A percentile compares a stretch with the other conserved stretches of the same genome.
Conservation (phyloP, 2,113 vertebrate genomes). For the Crotalus tigris region DNA sequence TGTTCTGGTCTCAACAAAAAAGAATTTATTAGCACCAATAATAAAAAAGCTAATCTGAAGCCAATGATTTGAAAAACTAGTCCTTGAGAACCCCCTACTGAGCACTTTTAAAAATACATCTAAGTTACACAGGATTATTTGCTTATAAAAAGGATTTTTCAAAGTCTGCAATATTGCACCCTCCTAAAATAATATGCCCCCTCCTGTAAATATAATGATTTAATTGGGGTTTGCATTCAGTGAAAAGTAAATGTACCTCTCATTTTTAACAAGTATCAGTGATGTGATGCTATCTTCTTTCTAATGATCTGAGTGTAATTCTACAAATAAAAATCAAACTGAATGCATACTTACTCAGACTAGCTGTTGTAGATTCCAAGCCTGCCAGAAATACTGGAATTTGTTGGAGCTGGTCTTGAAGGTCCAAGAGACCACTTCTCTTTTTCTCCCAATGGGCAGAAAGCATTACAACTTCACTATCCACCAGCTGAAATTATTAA, state of each 20-base stretch:
- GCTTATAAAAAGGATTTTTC: background rate
- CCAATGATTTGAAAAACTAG: background rate
- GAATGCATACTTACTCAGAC: conserved; percentile 75
- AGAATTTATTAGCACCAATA: conserved; percentile 22
- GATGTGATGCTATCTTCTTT: background rate
- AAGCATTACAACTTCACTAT: conserved; percentile 92
- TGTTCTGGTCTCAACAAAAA: conserved; percentile 14
- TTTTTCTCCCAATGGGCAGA: conserved; percentile 92
- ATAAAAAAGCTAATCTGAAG: background rate
- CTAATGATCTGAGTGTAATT: background rate
- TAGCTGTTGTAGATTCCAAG: conserved; percentile 80
- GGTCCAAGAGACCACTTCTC: conserved; percentile 72
- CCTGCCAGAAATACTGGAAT: conserved; percentile 81
- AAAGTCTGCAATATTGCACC: background rate
- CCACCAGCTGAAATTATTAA: conserved; percentile 74
- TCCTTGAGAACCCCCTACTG: conserved; percentile 70
- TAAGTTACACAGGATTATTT: background rate
- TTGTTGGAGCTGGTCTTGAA: conserved; percentile 87
- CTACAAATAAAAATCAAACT: background rate
- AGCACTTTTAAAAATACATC: conserved; percentile 43
- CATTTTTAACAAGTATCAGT: background rate
- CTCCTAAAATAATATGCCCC: background rate
- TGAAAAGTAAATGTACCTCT: background rate
- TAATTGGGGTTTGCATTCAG: background rate
- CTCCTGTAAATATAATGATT: background rate